A percentile compares a stretch with the other conserved stretches of the same genome.
Evolutionary conservation across 2,797 vertebrate species (phyloP).

Genomic region (Ptychadena robeensis): DNA sequence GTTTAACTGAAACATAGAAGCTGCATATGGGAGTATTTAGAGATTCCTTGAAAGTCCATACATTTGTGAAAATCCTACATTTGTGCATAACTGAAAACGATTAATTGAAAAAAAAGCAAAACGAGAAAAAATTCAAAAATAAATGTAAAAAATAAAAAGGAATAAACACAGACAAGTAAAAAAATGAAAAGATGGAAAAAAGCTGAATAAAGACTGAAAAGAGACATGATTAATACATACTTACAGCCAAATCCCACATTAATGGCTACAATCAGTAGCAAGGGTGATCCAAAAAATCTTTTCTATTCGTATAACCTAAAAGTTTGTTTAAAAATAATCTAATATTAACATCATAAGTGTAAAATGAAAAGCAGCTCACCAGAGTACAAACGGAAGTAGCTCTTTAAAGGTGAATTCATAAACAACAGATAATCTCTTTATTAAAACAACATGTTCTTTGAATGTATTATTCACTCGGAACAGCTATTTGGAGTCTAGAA

Average conservation of each 20-base stretch:
- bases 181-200: not conserved
- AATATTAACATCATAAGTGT: not conserved
- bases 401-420: not conserved
- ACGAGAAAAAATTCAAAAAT: no score
- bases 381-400: not conserved
- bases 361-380: not conserved
- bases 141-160: no score
- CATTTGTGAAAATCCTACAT: no score
- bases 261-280: not conserved
- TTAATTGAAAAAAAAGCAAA: no score
- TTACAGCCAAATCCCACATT: not conserved
- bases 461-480: conserved; percentile 28
- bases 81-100: not conserved
- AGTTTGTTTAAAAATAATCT: not conserved
- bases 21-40: no score
- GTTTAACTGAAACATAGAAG: no score
- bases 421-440: conserved; percentile 3
- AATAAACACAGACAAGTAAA: not conserved
- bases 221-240: not conserved
- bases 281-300: not conserved
- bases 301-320: not conserved
- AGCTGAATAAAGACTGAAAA: not conserved
- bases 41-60: no score
- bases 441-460: conserved; percentile 10
- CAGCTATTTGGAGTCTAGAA: not conserved